Evolutionary conservation across 2,888 invertebrate genomes (phyloP).

Genomic region (Halocaridina rubra): DNA sequence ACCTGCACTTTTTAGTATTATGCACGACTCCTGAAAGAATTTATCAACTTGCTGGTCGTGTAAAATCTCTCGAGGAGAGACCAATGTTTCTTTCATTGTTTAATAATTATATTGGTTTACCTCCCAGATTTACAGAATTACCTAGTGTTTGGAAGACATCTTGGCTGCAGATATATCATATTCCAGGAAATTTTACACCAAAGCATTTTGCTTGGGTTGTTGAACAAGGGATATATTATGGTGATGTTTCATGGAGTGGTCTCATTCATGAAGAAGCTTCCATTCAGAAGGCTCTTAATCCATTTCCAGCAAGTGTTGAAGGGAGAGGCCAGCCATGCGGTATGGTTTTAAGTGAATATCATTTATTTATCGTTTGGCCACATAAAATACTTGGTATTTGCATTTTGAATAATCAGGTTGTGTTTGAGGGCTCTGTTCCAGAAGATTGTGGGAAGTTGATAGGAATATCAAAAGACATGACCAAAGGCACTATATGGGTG

Average conservation of each 20-base stretch:
- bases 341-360: constrained; percentile 84
- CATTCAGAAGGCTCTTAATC: constrained; percentile 65
- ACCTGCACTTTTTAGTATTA: constrained; percentile 81
- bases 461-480: constrained; percentile 83
- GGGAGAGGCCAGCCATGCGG: constrained; percentile 65
- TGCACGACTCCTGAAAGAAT: constrained; percentile 85
- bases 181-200: constrained; percentile 71
- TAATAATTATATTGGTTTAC: constrained; percentile 69
- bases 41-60: constrained; percentile 86
- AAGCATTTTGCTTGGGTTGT: constrained; percentile 89
- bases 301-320: constrained; percentile 49
- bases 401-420: constrained; percentile 83
- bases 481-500: constrained; percentile 84
- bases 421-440: constrained; percentile 79
- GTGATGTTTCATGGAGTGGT: constrained; percentile 70
- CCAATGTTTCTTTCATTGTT: constrained; percentile 84
- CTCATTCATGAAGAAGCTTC: constrained; percentile 68
- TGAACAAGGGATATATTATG: constrained; percentile 83
- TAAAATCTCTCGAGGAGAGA: constrained; percentile 80
- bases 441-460: constrained; percentile 70
- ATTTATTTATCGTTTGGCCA: constrained; percentile 84
- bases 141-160: constrained; percentile 72
- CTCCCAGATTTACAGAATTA: constrained; percentile 75
- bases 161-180: constrained; percentile 47
- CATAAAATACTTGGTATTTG: constrained; percentile 88